Evolutionary conservation across 2,113 vertebrate genomes (phyloP), one percentile per base, ranked within the genome.

Genomic region (Dicaeum eximium): DNA sequence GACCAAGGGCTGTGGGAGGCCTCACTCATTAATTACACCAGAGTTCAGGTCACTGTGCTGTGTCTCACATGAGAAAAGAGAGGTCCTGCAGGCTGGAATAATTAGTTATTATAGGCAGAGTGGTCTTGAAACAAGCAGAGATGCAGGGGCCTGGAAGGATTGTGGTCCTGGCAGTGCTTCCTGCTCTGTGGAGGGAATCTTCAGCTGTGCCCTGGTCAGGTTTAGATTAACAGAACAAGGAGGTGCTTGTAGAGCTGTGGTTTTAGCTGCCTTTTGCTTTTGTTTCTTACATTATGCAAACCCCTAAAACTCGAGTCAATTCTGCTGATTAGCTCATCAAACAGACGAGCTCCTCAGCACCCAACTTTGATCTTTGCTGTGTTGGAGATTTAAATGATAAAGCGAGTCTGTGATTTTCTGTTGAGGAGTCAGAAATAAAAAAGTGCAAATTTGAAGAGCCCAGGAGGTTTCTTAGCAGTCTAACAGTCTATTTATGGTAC

Each of bases 361-460:
- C 67, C 44, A 73, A 56, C 86, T 90, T 64, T 77, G 67, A 83
- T 92, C 92, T 91, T 73, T 80, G 58, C 54, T 90, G 62, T 65
- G 37, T 70, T 93, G 48, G 70, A 92, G 40, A 85, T 92, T 81
- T 87, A 74, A 89, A 85, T 65, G 53, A 75, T 66, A 93, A 85
- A 85, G 67, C 6, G 2, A 80, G 30, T 13, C 67, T 88, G 65
- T 91, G 80, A 28, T 94, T 95, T 94, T 87, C 74, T 94, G 38
- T 95, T 80, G 81, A 82, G 57, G 35, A 88, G 22, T 72, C 74
- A 77, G 74, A 95, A 95, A 77, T 85, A 48, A 72, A 87, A 73
- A 74, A 56, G 38, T 31, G 75, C 21, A 73, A 66, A 65, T 95
- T 82, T 80, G 35, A 90, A 64, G 75, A 86, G 31, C 87, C 74